Percentiles rank a stretch among this genome's conserved stretches.
Evolutionary conservation across 23 tunicate genomes (phyloP).

Genomic region (Aplidium turbinatum): DNA sequence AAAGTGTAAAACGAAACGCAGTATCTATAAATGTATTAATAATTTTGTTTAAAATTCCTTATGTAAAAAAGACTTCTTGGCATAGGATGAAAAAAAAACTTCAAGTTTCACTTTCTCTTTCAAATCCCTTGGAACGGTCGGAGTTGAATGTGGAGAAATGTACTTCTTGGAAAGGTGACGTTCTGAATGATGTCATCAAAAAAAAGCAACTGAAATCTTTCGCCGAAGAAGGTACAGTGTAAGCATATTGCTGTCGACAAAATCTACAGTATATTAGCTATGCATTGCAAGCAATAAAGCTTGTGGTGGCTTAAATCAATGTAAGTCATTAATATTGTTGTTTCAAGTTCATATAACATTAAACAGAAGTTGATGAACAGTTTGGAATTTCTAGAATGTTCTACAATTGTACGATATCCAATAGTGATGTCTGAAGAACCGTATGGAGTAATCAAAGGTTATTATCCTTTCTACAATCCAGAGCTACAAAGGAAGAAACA

Average conservation of each 20-base stretch:
- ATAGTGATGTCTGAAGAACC: slow-evolving; percentile 57
- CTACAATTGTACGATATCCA: slow-evolving; percentile 43
- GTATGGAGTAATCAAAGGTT: slow-evolving; percentile 56
- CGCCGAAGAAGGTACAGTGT: slow-evolving; percentile 66
- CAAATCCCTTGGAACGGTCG: slow-evolving; percentile 24
- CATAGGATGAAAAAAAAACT: too few species aligned
- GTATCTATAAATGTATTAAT: too few species aligned
- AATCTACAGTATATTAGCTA: too few species aligned
- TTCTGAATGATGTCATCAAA: slow-evolving; percentile 2
- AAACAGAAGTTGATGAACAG: background rate
- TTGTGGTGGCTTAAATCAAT: too few species aligned
- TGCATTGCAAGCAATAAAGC: too few species aligned
- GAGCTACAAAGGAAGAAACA: slow-evolving; percentile 42
- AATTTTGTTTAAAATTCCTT: too few species aligned
- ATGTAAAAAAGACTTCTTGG: too few species aligned
- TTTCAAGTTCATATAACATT: background rate
- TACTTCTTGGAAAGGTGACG: slow-evolving; percentile 49
- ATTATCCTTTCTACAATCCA: slow-evolving; percentile 32
- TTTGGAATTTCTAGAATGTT: slow-evolving; percentile 50
- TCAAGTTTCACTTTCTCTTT: slow-evolving; percentile 17
- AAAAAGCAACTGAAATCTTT: slow-evolving; percentile 28
- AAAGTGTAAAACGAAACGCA: too few species aligned
- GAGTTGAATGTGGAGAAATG: slow-evolving; percentile 13
- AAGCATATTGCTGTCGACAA: too few species aligned
- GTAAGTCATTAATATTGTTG: background rate